Conservation (phyloP, 2,888 invertebrate genomes). For the Saturnia japonica region DNA sequence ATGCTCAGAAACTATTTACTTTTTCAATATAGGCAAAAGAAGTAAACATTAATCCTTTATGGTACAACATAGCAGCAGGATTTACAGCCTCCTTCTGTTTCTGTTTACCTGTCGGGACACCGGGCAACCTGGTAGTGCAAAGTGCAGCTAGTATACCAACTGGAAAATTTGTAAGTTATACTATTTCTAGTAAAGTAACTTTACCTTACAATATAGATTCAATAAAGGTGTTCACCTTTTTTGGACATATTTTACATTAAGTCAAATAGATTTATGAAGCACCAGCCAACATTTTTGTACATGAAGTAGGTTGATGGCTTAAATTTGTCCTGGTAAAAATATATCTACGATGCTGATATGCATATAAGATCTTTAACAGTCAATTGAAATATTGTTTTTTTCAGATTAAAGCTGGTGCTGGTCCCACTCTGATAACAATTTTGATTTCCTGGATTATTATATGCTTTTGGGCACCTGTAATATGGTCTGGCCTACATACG, state of each 20-base stretch:
- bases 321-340: background rate
- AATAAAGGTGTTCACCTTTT: background rate
- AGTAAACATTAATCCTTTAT: conserved; percentile 52
- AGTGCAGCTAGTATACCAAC: conserved; percentile 66
- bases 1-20: background rate
- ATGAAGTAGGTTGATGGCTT: no score
- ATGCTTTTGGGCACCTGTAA: conserved; percentile 52
- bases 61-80: conserved; percentile 56
- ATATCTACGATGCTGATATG: no score
- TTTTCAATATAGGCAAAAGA: conserved; percentile 52
- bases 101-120: conserved; percentile 81
- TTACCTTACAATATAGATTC: background rate
- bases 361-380: no score
- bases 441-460: conserved; percentile 49
- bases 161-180: conserved; percentile 56
- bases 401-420: conserved; percentile 58
- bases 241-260: no score
- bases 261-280: no score
- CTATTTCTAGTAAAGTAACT: background rate
- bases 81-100: conserved; percentile 62
- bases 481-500: conserved; percentile 52
- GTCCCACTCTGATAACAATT: conserved; percentile 50
- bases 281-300: no score
- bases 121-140: conserved; percentile 78
- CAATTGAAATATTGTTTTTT: conserved; percentile 22